Evolutionary conservation across 2,113 vertebrate genomes (phyloP), one percentile per base, ranked within the genome.

Genomic region (Amia ocellicauda): DNA sequence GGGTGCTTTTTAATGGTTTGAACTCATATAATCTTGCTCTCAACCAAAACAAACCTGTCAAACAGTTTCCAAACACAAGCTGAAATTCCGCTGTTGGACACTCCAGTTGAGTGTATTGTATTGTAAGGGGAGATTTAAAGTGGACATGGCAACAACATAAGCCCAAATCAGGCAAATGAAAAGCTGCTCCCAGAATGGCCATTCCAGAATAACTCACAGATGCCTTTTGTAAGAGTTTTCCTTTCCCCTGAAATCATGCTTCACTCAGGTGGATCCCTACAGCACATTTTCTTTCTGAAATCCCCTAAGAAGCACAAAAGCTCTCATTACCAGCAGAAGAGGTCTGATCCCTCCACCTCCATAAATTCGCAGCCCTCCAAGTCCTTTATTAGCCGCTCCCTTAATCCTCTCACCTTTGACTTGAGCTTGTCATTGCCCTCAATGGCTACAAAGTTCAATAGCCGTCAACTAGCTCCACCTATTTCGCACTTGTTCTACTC

Each of bases 261-360:
- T 45, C 29, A 22, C 45, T 47, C 19, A 24, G 55, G 43, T 41
- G 63, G 43, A 40, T 58, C 28, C 22, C 19, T 43, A 26, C 27
- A 20, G 55, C 53, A 47, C 24, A 19, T 20, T 14, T 47, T 45
- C 27, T 20, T 17, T 28, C 52, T 27, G n/a, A 31, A 55, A 29
- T 56, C 63, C 47, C 57, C 58, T 65, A 42, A 58, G 54, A 36
- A 45, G 28, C 43, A 23, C 20, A 63, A 56, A 56, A 57, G 43
- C 63, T 57, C 63, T 65, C 54, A 58, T 65, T 65, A 65, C 63
- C 47, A 65, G 43, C 63, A 58, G 41, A 58, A 65, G 54, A 47
- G 63, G 53, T 28, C 54, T 43, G 8, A 27, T 43, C 45, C 26
- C 41, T 27, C 43, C 26, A 19, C 63, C 43, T 54, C 16, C 24